Evolutionary conservation across 2,888 invertebrate species (phyloP).

Genomic region (Apeira syringaria): DNA sequence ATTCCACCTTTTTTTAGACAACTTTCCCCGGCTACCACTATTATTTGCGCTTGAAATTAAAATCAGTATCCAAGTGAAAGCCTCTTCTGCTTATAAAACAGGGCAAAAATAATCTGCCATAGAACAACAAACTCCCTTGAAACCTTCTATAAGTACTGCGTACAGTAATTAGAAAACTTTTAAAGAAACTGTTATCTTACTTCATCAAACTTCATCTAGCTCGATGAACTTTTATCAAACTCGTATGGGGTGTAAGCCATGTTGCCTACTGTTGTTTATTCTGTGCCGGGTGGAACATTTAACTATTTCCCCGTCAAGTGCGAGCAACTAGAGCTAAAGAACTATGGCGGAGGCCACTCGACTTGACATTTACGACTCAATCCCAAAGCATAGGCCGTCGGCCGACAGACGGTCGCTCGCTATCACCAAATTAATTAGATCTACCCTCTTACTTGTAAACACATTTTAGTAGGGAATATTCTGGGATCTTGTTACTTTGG

Average conservation of each 20-base stretch:
- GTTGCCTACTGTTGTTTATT: too few relatives aligned
- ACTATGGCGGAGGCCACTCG: conserved; percentile 69
- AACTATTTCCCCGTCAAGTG: conserved; percentile 58
- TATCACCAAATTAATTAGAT: conserved; percentile 63
- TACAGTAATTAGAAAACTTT: conserved; percentile 56
- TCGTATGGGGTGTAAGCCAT: conserved; percentile 52
- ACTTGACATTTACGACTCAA: conserved; percentile 82
- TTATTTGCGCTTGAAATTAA: too few relatives aligned
- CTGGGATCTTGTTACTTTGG: conserved; percentile 55
- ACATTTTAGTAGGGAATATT: conserved; percentile 27
- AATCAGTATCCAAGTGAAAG: too few relatives aligned
- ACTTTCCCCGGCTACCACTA: too few relatives aligned
- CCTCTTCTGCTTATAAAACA: too few relatives aligned
- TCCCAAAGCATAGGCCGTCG: conserved; percentile 70
- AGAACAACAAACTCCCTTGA: too few relatives aligned
- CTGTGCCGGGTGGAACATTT: conserved; percentile 40
- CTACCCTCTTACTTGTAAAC: conserved; percentile 40
- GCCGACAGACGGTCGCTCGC: conserved; percentile 58
- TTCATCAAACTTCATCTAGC: conserved; percentile 58
- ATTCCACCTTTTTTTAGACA: too few relatives aligned
- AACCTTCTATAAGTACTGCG: too few relatives aligned
- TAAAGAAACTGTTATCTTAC: conserved; percentile 46
- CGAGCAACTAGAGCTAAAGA: conserved; percentile 69
- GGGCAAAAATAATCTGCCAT: too few relatives aligned
- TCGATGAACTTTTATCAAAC: conserved; percentile 49